These are phyloP conservation scores for Carduelis carduelis DNA, from an alignment of 2,797 vertebrate genomes.

Conservation along the genomic window DNA sequence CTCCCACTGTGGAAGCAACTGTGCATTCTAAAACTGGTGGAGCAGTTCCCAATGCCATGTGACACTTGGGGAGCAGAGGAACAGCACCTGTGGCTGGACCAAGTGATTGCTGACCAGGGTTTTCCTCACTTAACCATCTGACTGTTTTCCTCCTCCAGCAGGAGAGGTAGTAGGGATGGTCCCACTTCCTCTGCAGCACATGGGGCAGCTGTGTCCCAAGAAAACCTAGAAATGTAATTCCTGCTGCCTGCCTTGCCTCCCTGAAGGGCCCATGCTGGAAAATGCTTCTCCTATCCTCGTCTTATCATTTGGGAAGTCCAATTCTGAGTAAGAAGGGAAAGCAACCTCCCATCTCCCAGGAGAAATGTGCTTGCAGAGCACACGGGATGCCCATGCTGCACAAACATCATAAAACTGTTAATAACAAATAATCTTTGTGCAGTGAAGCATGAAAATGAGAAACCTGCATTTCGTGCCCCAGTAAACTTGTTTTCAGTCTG, in stretches of 20 bases:
- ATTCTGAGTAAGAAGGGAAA: background rate
- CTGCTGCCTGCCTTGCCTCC: background rate
- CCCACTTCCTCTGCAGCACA: background rate
- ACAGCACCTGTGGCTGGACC: background rate
- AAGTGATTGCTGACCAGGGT: background rate
- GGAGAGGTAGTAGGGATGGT: background rate
- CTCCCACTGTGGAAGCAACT: background rate
- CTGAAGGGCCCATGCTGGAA: background rate
- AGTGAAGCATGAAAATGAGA: background rate
- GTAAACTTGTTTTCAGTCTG: background rate
- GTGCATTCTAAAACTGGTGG: background rate
- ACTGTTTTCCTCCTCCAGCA: background rate
- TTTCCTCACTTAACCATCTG: background rate
- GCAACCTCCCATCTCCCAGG: background rate
- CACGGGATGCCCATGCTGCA: background rate
- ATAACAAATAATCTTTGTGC: background rate
- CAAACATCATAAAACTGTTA: background rate
- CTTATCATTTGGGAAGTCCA: background rate
- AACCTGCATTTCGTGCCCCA: conserved; percentile 31
- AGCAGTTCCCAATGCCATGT: background rate
- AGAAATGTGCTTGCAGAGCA: background rate
- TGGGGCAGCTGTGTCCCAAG: background rate
- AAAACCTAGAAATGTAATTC: background rate
- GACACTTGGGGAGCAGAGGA: background rate
- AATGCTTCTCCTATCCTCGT: background rate